phyloP scores from a whole-genome alignment of 2,113 vertebrate species.

The Neodon shergylaensis region DNA sequence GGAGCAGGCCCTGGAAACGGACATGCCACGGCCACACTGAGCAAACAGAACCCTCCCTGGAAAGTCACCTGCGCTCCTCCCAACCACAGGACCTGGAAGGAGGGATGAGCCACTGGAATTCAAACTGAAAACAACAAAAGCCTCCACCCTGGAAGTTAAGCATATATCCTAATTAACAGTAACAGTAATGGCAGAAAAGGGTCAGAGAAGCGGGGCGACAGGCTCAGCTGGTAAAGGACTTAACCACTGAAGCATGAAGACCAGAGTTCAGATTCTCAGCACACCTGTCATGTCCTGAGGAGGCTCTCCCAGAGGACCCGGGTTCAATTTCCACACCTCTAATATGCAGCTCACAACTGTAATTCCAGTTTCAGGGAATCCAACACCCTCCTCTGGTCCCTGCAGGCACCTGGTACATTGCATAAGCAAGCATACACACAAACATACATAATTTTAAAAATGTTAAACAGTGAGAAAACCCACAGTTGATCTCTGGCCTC shows the following conservation, averaged over 20 bases:
- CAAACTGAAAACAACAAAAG: not conserved
- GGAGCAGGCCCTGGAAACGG: not conserved
- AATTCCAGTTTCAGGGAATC: not conserved
- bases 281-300: not conserved
- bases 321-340: not conserved
- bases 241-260: not conserved
- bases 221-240: not conserved
- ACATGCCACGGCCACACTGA: accelerated
- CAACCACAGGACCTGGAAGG: not conserved
- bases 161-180: constrained; percentile 4
- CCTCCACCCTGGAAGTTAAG: not conserved
- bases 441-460: not conserved
- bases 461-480: not conserved
- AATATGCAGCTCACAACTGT: not conserved
- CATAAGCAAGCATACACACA: not conserved
- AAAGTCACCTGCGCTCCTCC: not conserved
- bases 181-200: not conserved
- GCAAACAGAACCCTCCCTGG: not conserved
- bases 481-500: not conserved
- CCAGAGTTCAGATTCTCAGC: not conserved
- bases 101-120: not conserved
- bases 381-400: not conserved
- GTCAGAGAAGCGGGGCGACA: not conserved
- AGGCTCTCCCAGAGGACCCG: not conserved
- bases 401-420: too few relatives aligned